Base-by-base conservation (phyloP, 2,888 invertebrate species). In the Tethea ocularis region DNA sequence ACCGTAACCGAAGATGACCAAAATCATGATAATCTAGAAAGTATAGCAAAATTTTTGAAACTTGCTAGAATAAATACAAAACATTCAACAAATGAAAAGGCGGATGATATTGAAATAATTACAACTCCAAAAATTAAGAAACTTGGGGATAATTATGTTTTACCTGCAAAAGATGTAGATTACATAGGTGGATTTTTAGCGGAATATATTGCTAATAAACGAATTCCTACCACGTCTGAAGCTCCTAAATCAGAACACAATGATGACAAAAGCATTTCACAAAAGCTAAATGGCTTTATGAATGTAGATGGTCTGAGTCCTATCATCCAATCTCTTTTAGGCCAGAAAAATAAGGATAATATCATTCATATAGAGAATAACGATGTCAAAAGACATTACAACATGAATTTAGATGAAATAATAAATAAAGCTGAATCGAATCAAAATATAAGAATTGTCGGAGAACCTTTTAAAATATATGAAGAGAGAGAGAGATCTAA, bases 101-200 rank as follows among this genome's bases (percentile, higher is more conserved):
- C 10, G 8, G 20, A 20, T 46, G 41, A n/a, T 7, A 41, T 20
- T n/a, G 33, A 33, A 33, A 33, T 13, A 13, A 13, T 33, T 1
- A 13, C 33, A 33, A 33, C 33, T 33, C 33, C 33, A 33, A 2
- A 38, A 8, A 55, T 24, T 17, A 57, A 59, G 56, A 53, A 59
- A 54, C n/a, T 29, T n/a, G 22, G 58, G 56, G 38, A 41, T 22
- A 29, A 53, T 55, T 4, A 51, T 55, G 10, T 51, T 29, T 33
- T 62, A 38, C 56, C 62, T 56, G 61, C 72, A 57, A 68, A 67
- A 59, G 71, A 74, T 63, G 67, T 72, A 29, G 74, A 78, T 54
- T 67, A 68, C 53, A 68, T 83, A 3, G 76, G 64, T 33, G 71
- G 72, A 57, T 69, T 82, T 23, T 61, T 84, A 57, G 66, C 72